Evolutionary conservation across 2,113 vertebrate species (phyloP).

Genomic region (Mustelus asterias): DNA sequence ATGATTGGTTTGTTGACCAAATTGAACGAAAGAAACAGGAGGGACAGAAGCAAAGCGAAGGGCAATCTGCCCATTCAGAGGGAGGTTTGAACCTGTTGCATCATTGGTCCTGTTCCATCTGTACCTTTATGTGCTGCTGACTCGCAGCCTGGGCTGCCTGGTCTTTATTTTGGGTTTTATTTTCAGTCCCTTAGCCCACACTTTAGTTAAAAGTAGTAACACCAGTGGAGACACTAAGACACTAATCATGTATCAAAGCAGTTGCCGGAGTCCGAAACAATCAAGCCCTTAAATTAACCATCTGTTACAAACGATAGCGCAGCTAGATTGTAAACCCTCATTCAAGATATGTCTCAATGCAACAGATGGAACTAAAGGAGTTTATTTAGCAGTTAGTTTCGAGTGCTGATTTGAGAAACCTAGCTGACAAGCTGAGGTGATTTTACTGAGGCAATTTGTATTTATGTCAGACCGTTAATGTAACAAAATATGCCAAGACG

Average conservation of each 20-base stretch:
- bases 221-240: background rate
- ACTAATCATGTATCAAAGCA: background rate
- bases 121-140: background rate
- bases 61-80: background rate
- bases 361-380: background rate
- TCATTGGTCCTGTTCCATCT: background rate
- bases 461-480: background rate
- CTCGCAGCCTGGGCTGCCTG: background rate
- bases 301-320: background rate
- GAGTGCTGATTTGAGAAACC: background rate
- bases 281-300: background rate
- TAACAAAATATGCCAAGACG: background rate
- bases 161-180: background rate
- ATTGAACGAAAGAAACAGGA: background rate
- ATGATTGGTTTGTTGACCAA: background rate
- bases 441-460: background rate
- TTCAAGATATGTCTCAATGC: background rate
- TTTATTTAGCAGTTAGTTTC: background rate
- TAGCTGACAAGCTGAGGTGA: background rate
- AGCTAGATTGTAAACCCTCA: background rate
- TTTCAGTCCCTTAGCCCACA: background rate
- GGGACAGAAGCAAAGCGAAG: background rate
- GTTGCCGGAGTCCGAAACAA: background rate
- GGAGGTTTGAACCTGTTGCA: background rate
- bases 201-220: background rate